Evolutionary conservation across 2,888 invertebrate species (phyloP), one percentile per base, ranked within the genome.

Genomic region (Hipparchia sbordonii): DNA sequence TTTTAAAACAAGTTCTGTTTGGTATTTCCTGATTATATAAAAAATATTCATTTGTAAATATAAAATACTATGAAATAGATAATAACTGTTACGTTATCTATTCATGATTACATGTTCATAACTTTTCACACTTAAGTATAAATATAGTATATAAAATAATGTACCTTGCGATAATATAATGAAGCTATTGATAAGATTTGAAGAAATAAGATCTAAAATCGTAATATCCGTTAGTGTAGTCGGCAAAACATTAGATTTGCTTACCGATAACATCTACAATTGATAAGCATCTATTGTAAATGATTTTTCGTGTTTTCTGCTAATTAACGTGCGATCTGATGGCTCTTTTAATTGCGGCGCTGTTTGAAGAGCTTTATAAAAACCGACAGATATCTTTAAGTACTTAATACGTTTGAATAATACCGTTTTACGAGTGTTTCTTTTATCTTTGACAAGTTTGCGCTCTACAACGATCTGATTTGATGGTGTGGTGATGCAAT

Each of bases 281-380:
- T 48, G 57, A 72, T 70, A 57, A 65, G 56, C 62, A 72, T 74
- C 72, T 68, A 59, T 59, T 68, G 70, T 70, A 60, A 72, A 61
- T 45, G 70, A 69, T 70, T 72, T 74, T 74, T 61, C 72, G 57
- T 74, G 74, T 76, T 72, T 72, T 67, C 60, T 12, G 62, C 63
- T 76, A 70, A 74, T 76, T 74, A 65, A 74, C 60, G 56, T 54
- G n/a, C 63, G 73, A 67, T 68, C 48, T 33, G 33, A 59, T 23
- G 68, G 51, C 59, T 12, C 48, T 46, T 57, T 68, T 68, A 57
- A 59, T 59, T 59, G 68, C 68, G 68, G 59, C 48, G 12, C 12
- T 23, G 48, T 68, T 68, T 68, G 59, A 46, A 68, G 12, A 59
- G 13, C 46, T 59, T 48, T 46, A 51, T 51, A 59, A 48, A n/a